phyloP scores from a whole-genome alignment of 2,888 invertebrate species.

The Oligia fasciuncula region DNA sequence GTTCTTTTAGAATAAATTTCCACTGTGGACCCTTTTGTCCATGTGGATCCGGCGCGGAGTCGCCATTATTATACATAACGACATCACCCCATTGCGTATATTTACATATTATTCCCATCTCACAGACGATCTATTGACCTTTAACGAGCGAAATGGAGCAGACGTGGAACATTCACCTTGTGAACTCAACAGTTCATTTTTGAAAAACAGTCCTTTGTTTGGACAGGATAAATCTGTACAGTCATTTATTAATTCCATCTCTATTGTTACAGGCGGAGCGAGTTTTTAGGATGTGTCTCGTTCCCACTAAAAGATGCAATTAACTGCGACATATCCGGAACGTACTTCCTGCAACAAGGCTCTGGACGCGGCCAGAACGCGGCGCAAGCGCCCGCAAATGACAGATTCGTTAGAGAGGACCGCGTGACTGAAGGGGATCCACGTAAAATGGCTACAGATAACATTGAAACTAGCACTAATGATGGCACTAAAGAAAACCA shows the following conservation, averaged over 20 bases:
- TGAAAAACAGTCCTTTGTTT: constrained; percentile 1
- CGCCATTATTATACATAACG: constrained; percentile 54
- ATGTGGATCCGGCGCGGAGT: constrained; percentile 21
- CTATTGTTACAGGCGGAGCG: constrained; percentile 95
- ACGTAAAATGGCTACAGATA: constrained; percentile 88
- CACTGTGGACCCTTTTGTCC: constrained; percentile 31
- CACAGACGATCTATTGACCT: constrained; percentile 50
- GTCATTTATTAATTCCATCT: constrained; percentile 28
- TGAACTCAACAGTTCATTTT: constrained; percentile 10
- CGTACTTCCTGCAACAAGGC: constrained; percentile 92
- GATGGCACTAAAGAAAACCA: constrained; percentile 85
- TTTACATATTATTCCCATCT: constrained; percentile 58
- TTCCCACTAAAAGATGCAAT: constrained; percentile 95
- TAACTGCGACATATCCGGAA: constrained; percentile 92
- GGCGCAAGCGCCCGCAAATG: constrained; percentile 74
- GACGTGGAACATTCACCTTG: constrained; percentile 23
- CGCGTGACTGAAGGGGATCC: constrained; percentile 79
- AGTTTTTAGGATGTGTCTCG: constrained; percentile 98
- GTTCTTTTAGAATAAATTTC: constrained; percentile 37
- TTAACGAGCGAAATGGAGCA: constrained; percentile 46
- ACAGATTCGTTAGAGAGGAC: constrained; percentile 74
- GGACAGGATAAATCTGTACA: neutral
- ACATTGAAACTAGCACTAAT: constrained; percentile 85
- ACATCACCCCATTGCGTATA: constrained; percentile 52
- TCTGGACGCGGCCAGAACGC: constrained; percentile 75